Percentiles rank a stretch among this genome's conserved stretches.
Evolutionary conservation across 2,888 invertebrate genomes (phyloP).

Genomic region (Aphrophora alni): DNA sequence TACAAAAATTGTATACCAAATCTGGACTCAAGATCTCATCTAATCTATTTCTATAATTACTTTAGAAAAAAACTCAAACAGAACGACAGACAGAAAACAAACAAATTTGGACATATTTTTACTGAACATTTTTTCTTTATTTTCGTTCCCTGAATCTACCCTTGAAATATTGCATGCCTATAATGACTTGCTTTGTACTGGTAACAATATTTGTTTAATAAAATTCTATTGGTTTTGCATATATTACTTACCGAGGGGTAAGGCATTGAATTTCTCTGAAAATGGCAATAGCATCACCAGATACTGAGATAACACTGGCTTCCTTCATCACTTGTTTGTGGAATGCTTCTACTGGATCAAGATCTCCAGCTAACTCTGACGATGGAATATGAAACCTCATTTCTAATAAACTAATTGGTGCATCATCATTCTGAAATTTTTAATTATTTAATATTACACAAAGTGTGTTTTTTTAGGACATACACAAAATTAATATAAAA

Average conservation of each 20-base stretch:
- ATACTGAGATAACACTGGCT: conserved; percentile 96
- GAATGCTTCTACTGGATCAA: conserved; percentile 96
- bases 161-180: too few relatives aligned
- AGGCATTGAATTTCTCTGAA: conserved; percentile 97
- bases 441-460: conserved; percentile 55
- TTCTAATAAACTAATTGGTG: conserved; percentile 95
- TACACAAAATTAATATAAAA: neutral
- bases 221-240: too few relatives aligned
- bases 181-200: too few relatives aligned
- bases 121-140: too few relatives aligned
- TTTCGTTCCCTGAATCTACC: too few relatives aligned
- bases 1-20: neutral
- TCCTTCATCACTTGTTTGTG: conserved; percentile 96
- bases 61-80: too few relatives aligned
- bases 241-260: conserved; percentile 81
- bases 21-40: too few relatives aligned
- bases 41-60: too few relatives aligned
- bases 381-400: conserved; percentile 98
- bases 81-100: too few relatives aligned
- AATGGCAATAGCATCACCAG: conserved; percentile 96
- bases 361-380: conserved; percentile 81
- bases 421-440: conserved; percentile 95
- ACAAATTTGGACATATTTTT: too few relatives aligned
- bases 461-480: neutral
- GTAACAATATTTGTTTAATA: too few relatives aligned